Evolutionary conservation across 1,140 invertebrate species (phyloP).

Genomic region (Cepaea nemoralis): DNA sequence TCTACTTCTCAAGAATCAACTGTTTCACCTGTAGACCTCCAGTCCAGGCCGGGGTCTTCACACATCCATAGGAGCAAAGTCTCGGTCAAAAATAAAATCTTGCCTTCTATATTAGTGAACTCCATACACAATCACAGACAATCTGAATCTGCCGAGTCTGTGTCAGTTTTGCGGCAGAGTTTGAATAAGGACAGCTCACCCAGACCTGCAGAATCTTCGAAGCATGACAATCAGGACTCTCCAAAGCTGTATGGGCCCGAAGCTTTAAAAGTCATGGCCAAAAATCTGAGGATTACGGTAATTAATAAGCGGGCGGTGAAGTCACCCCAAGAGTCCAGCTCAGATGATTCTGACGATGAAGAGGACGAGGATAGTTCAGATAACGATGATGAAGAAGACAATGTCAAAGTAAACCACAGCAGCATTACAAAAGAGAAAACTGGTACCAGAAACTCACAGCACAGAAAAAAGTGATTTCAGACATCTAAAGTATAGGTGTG

Average conservation of each 20-base stretch:
- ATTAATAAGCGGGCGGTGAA: conserved; percentile 2
- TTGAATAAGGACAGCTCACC: neutral
- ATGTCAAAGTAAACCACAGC: neutral
- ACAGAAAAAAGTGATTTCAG: neutral
- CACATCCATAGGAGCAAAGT: neutral
- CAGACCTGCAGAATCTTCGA: neutral
- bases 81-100: neutral
- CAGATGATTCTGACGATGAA: conserved; percentile 23
- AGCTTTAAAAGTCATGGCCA: conserved; percentile 12
- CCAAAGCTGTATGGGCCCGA: neutral
- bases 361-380: neutral
- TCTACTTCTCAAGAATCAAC: neutral
- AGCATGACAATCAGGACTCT: neutral
- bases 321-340: neutral
- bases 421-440: neutral
- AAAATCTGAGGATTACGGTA: conserved; percentile 17
- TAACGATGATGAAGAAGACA: neutral
- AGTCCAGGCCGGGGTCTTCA: neutral
- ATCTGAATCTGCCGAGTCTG: neutral
- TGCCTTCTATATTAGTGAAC: neutral
- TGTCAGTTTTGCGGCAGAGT: neutral
- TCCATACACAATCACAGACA: neutral
- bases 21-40: neutral
- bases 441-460: no score
- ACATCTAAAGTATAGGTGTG: neutral